Base-by-base conservation (phyloP, 2,797 vertebrate genomes). In the Saxicola maurus region DNA sequence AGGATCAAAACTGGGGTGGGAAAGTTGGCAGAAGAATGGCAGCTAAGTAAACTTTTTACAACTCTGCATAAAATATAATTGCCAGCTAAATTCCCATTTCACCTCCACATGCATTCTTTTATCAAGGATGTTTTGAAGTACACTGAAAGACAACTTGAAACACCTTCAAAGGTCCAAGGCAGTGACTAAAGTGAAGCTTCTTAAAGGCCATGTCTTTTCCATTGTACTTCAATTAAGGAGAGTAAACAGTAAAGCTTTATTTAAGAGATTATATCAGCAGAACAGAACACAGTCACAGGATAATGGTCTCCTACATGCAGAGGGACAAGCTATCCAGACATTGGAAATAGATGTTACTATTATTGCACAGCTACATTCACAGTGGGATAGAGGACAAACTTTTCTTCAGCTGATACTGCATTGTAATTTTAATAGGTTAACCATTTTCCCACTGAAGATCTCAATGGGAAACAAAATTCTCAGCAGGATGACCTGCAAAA, bases 161-260 rank as follows among this genome's bases (percentile, higher is more conserved):
- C 42, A 94, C 72, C 64, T 77, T 95, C 89, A 92, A 89, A 95
- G 73, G 73, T 93, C 71, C 45, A 48, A 89, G 57, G 55, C 81
- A 75, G 60, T 72, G 80, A 84, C 53, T 90, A 82, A 92, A 94
- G 37, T 72, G 82, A 88, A 85, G 18, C 66, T 94, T 79, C 86
- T 87, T 60, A 77, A 74, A 93, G 88, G 55, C 62, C n/a, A 2
- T 30, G 23, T 77, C 76, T 94, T 90, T 91, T 74, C 90, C 77
- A 75, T 90, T 94, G 78, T 89, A 93, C 57, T 95, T 86, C 73
- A 86, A 89, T 94, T 95, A 93, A 86, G 48, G 57, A 92, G 86
- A 94, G 82, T 90, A 96, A 96, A 96, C 86, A 94, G 56, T 74
- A 87, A 87, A 94, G 93, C 86, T 94, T 91, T 94, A 82, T 91